Conservation (phyloP, 2,888 invertebrate species). For the Drosophila multiciliata region DNA sequence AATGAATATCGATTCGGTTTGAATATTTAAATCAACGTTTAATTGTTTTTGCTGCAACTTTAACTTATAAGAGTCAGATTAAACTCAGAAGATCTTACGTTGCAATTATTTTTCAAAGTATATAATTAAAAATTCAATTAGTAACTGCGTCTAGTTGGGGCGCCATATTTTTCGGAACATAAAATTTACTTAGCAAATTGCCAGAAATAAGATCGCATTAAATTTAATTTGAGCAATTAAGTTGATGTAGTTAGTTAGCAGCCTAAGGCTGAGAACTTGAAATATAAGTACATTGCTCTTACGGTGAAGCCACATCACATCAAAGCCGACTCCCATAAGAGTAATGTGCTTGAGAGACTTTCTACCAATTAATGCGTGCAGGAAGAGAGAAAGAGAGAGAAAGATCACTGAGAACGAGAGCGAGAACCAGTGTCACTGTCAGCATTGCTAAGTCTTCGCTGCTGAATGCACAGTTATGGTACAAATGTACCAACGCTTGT, state of each 20-base stretch:
- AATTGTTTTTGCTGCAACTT: neutral
- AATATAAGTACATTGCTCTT: neutral
- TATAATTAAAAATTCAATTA: neutral
- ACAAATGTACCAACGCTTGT: constrained; percentile 4
- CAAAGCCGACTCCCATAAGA: neutral
- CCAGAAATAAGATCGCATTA: neutral
- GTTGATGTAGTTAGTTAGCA: neutral
- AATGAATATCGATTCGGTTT: neutral
- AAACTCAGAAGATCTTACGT: neutral
- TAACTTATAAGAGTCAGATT: neutral
- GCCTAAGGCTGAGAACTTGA: neutral
- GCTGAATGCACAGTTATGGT: neutral
- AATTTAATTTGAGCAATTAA: neutral
- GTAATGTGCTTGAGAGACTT: constrained; percentile 2
- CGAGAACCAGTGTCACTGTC: constrained; percentile 4
- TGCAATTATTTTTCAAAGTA: neutral
- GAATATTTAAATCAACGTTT: neutral
- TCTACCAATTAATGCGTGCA: neutral
- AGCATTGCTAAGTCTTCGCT: constrained; percentile 11
- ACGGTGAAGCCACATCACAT: neutral
- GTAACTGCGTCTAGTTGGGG: neutral
- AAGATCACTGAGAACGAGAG: constrained; percentile 2
- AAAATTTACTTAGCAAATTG: neutral
- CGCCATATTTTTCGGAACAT: neutral
- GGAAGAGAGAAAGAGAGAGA: neutral